Evolutionary conservation across 2,888 invertebrate genomes (phyloP).

Genomic region (Cotesia congregata): DNA sequence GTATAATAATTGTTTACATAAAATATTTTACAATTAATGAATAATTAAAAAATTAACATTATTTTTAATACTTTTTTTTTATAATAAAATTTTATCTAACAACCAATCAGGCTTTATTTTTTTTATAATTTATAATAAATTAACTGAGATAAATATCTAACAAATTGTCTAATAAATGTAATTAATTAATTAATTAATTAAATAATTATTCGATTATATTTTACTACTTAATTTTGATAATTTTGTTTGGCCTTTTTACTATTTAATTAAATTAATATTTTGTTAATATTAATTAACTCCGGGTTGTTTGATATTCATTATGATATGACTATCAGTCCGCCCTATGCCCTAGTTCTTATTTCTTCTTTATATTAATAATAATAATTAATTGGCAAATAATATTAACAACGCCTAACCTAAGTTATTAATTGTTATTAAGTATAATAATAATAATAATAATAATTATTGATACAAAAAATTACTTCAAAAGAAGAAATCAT

Average conservation of each 20-base stretch:
- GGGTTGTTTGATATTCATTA: background rate
- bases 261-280: background rate
- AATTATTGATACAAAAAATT: too few relatives aligned
- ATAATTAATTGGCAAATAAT: background rate
- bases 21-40: slow-evolving; percentile 69
- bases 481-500: too few relatives aligned
- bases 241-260: background rate
- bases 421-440: too few relatives aligned
- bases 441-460: too few relatives aligned
- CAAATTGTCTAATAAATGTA: background rate
- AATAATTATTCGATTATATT: background rate
- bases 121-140: background rate
- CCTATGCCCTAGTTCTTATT: background rate
- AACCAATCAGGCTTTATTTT: slow-evolving; percentile 1
- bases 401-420: too few relatives aligned
- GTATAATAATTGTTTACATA: slow-evolving; percentile 68
- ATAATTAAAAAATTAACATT: slow-evolving; percentile 53
- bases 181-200: background rate
- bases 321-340: slow-evolving; percentile 1
- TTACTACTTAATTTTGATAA: background rate
- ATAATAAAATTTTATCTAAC: background rate
- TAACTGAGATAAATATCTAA: background rate
- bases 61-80: slow-evolving; percentile 5
- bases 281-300: too few relatives aligned
- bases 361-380: background rate